Evolutionary conservation across 2,888 invertebrate genomes (phyloP).

Genomic region (Andrena bicolor): DNA sequence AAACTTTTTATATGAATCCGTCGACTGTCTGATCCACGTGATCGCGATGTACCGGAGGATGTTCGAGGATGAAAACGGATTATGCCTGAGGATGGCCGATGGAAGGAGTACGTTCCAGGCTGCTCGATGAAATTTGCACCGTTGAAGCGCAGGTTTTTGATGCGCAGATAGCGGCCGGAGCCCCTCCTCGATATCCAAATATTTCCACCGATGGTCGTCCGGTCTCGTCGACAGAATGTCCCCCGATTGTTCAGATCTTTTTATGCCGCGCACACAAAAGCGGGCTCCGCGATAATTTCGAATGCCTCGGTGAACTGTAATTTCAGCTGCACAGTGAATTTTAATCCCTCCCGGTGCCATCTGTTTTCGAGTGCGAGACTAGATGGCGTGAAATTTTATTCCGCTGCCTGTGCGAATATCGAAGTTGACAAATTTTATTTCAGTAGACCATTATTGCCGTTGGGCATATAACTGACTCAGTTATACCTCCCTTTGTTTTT

Average conservation of each 20-base stretch:
- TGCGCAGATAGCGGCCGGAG: background rate
- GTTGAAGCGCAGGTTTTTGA: slow-evolving; percentile 28
- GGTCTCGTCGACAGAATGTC: slow-evolving; percentile 4
- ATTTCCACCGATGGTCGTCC: slow-evolving; percentile 16
- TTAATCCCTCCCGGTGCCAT: background rate
- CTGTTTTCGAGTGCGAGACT: background rate
- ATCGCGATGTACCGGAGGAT: slow-evolving; percentile 59
- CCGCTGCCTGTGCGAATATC: background rate
- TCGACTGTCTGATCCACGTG: slow-evolving; percentile 40
- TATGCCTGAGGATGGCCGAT: slow-evolving; percentile 48
- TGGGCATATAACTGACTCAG: no score
- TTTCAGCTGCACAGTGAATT: background rate
- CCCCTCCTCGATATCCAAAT: slow-evolving; percentile 8
- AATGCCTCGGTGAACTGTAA: background rate
- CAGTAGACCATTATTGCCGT: no score
- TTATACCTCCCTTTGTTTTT: no score
- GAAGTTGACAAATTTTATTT: background rate
- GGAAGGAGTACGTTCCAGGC: slow-evolving; percentile 24
- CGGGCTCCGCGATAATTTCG: background rate
- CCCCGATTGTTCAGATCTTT: background rate
- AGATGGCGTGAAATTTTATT: background rate
- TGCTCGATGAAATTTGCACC: slow-evolving; percentile 51
- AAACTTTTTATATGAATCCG: slow-evolving; percentile 40
- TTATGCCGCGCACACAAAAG: background rate
- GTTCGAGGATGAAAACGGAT: slow-evolving; percentile 64